Base-by-base conservation (phyloP, 2,888 invertebrate species). In the Brachyptera risi region DNA sequence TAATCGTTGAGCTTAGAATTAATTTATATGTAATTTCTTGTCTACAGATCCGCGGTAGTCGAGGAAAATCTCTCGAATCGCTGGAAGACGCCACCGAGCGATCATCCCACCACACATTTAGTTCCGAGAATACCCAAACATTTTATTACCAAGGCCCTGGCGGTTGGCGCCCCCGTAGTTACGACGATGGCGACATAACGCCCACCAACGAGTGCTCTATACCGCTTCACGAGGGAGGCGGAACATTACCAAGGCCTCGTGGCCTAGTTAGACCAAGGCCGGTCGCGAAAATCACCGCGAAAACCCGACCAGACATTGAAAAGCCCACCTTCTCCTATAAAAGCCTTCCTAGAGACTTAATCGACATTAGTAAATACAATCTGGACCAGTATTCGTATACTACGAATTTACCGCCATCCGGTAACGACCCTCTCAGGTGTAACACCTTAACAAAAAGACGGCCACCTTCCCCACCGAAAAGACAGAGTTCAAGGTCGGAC, bases 101-200 rank as follows among this genome's bases (percentile, higher is more conserved):
- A 49, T 64, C 64, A 50, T 65, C 57, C 65, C 67, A 50, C 63
- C 63, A 24, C 59, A 84, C 84, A 1, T 84, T 84, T 70, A 80
- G 80, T 1, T 78, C 82, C 0, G 84, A 84, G 68, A 80, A 81
- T 56, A 80, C 81, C 47, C 83, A 82, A 73, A 82, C 83, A 65
- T 83, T 82, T 65, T 78, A 75, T 69, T 78, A 75, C 67, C 76
- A 73, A 63, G 74, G 78, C 65, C 59, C 65, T 63, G 61, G 59
- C n/a, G 62, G 61, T 11, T 88, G 87, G 88, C 81, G 87, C 70
- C 75, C 79, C 61, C 81, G 90, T 68, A 87, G 89, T 65, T 91
- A 90, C 73, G 92, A 93, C 73, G 93, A 93, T 72, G 93, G 93
- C 17, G 93, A 94, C 74, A 88, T 93, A 66, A 93, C 93, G 31